Evolutionary conservation across 1,140 invertebrate genomes (phyloP).

Genomic region (Scaptomyza graminum): DNA sequence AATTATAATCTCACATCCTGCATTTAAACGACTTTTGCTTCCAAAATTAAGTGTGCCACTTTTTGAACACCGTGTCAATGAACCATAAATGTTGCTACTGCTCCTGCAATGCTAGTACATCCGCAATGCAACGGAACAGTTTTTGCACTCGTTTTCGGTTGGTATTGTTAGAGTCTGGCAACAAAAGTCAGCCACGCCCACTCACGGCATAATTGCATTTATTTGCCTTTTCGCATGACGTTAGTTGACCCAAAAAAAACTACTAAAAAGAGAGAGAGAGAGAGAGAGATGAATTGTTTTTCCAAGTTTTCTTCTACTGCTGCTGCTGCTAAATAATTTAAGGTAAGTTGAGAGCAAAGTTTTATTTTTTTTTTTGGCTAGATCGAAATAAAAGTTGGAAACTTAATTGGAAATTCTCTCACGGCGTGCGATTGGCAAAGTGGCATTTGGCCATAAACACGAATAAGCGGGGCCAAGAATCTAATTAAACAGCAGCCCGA

Average conservation of each 20-base stretch:
- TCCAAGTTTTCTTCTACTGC: not conserved
- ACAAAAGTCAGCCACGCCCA: constrained; percentile 39
- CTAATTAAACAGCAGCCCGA: constrained; percentile 67
- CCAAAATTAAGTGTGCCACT: constrained; percentile 1
- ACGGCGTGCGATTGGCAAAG: constrained; percentile 59
- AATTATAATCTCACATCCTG: no score
- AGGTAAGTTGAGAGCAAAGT: constrained; percentile 6
- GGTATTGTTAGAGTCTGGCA: constrained; percentile 14
- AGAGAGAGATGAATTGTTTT: constrained; percentile 5
- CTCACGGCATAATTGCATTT: constrained; percentile 35
- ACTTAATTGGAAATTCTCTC: constrained; percentile 80
- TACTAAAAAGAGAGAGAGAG: not conserved
- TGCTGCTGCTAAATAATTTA: constrained; percentile 11
- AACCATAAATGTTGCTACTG: not conserved
- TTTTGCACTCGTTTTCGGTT: constrained; percentile 24
- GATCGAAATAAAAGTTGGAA: constrained; percentile 36
- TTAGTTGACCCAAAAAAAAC: constrained; percentile 30
- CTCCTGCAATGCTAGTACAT: constrained; percentile 46
- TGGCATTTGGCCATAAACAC: constrained; percentile 50
- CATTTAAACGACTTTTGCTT: no score
- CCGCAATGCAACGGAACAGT: constrained; percentile 51
- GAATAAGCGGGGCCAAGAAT: constrained; percentile 40
- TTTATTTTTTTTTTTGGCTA: not conserved
- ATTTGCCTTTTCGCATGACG: constrained; percentile 22
- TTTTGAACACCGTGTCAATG: constrained; percentile 20